Conservation (phyloP, 2,797 vertebrate species). For the Clangula hyemalis region DNA sequence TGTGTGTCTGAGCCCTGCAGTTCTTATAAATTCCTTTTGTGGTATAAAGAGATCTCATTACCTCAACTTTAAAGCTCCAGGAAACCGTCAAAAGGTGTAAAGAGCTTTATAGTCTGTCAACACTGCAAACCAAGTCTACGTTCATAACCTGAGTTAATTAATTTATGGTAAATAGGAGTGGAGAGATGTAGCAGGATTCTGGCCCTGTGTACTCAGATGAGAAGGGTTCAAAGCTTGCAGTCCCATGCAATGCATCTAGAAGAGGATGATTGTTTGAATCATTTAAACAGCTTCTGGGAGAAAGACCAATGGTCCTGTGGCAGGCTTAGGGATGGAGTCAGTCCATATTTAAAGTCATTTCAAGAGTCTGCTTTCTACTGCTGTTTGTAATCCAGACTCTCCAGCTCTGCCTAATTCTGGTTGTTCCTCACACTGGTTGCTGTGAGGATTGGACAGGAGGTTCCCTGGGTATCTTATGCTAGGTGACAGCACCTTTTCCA, state of each 20-base stretch:
- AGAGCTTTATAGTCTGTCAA: constrained; percentile 40
- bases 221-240: background rate
- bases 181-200: background rate
- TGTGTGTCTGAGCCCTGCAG: background rate
- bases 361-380: background rate
- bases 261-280: background rate
- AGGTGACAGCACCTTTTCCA: accelerated
- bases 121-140: background rate
- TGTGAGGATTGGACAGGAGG: background rate
- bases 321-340: background rate
- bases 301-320: background rate
- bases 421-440: background rate
- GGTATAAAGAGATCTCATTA: constrained; percentile 20
- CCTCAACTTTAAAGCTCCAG: background rate
- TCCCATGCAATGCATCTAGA: background rate
- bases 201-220: background rate
- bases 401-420: background rate
- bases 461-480: background rate
- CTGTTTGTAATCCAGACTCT: accelerated
- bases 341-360: background rate
- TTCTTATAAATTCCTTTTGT: constrained; percentile 35
- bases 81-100: constrained; percentile 23
- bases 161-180: background rate
- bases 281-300: background rate
- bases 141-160: background rate